Percentiles rank a stretch among this genome's conserved stretches.
phyloP scores from a whole-genome alignment of 2,797 vertebrate species.

The Gorsachius magnificus region DNA sequence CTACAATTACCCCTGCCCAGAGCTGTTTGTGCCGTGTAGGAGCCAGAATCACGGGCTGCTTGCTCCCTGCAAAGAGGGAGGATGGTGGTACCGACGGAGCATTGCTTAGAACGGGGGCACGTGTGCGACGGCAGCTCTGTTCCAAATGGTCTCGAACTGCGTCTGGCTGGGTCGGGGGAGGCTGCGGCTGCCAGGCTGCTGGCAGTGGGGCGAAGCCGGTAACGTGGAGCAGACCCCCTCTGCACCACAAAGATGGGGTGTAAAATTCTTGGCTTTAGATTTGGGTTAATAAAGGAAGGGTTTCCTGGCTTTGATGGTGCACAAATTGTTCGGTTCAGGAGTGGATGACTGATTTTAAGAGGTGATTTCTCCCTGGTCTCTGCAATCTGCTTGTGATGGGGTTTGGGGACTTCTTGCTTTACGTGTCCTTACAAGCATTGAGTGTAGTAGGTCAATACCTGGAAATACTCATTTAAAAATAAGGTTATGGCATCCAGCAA shows the following conservation, averaged over 20 bases:
- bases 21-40: rapidly evolving
- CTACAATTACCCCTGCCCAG: background rate
- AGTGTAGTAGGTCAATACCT: background rate
- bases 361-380: background rate
- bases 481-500: background rate
- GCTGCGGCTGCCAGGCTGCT: background rate
- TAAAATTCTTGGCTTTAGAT: background rate
- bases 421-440: background rate
- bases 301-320: background rate
- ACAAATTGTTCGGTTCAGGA: background rate
- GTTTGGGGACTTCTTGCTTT: background rate
- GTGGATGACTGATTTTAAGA: background rate
- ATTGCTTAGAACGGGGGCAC: background rate
- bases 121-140: background rate
- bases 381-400: background rate
- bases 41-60: background rate
- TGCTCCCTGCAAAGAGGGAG: background rate
- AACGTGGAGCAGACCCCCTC: background rate
- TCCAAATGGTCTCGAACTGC: rapidly evolving
- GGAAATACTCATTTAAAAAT: background rate
- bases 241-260: background rate
- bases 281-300: background rate
- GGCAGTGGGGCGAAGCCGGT: background rate
- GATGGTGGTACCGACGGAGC: background rate
- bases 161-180: background rate